phyloP scores from a whole-genome alignment of 1,140 invertebrate genomes.

The Amyelois transitella region DNA sequence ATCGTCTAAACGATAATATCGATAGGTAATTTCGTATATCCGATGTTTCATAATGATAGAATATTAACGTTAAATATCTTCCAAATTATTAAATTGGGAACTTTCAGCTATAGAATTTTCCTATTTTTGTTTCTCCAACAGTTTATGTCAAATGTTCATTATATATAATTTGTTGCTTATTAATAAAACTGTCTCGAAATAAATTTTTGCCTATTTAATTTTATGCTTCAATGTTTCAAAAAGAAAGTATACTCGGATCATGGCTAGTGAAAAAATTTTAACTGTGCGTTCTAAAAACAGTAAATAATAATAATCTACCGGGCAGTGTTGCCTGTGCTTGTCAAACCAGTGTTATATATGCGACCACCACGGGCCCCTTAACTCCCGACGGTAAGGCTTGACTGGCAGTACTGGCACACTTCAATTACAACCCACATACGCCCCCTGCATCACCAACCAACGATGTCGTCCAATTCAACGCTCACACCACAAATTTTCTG shows the following conservation, averaged over 20 bases:
- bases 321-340: too few relatives aligned
- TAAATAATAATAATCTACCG: too few relatives aligned
- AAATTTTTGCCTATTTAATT: too few relatives aligned
- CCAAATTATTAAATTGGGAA: neutral
- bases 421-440: slow-evolving; percentile 49
- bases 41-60: neutral
- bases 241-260: too few relatives aligned
- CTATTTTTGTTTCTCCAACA: too few relatives aligned
- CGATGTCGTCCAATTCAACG: slow-evolving; percentile 34
- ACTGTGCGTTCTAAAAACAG: too few relatives aligned
- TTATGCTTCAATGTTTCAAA: too few relatives aligned
- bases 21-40: neutral
- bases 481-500: slow-evolving; percentile 17
- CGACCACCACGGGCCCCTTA: neutral
- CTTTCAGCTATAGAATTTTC: neutral
- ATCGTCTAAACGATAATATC: neutral
- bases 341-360: slow-evolving; percentile 6
- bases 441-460: slow-evolving; percentile 39
- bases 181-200: too few relatives aligned
- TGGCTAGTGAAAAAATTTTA: too few relatives aligned
- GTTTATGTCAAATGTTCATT: too few relatives aligned
- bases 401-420: slow-evolving; percentile 32
- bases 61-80: neutral
- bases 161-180: too few relatives aligned
- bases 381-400: slow-evolving; percentile 30